These are phyloP conservation scores for Acrossocheilus wenchowensis DNA, from an alignment of 2,797 vertebrate species.

Conservation along the genomic window DNA sequence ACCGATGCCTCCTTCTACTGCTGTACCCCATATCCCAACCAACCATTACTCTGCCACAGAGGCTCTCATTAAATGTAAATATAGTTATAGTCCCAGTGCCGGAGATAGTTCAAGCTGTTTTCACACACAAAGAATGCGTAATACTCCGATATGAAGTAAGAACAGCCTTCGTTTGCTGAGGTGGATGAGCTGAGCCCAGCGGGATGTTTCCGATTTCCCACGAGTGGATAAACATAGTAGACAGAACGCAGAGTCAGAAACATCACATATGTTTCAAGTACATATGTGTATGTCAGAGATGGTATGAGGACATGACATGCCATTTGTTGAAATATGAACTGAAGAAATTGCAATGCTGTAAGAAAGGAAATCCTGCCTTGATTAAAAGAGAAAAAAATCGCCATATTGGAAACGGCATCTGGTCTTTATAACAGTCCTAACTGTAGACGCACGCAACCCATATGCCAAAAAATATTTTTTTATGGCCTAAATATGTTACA, in stretches of 20 bases:
- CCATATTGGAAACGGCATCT: constrained; percentile 6
- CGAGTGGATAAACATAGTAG: constrained; percentile 30
- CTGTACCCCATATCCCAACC: constrained; percentile 73
- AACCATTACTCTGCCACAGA: constrained; percentile 79
- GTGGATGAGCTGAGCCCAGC: constrained; percentile 35
- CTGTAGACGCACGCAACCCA: neutral
- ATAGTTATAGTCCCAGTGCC: constrained; percentile 77
- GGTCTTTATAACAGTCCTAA: neutral
- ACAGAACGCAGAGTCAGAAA: constrained; percentile 13
- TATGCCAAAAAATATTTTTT: neutral
- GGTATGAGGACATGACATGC: neutral
- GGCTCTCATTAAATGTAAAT: constrained; percentile 86
- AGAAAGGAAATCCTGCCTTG: neutral
- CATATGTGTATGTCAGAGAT: constrained; percentile 4
- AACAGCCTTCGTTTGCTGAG: constrained; percentile 61
- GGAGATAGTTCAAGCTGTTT: constrained; percentile 67
- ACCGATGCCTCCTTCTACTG: constrained; percentile 74
- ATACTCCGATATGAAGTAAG: constrained; percentile 43
- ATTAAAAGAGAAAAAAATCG: neutral
- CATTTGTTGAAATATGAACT: constrained; percentile 2
- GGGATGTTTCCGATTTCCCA: constrained; percentile 43
- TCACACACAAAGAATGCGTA: constrained; percentile 67
- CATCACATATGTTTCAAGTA: constrained; percentile 37
- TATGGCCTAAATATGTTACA: no score
- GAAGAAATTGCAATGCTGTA: neutral